phyloP scores from a whole-genome alignment of 2,113 vertebrate genomes.

The Mormoops blainvillei region DNA sequence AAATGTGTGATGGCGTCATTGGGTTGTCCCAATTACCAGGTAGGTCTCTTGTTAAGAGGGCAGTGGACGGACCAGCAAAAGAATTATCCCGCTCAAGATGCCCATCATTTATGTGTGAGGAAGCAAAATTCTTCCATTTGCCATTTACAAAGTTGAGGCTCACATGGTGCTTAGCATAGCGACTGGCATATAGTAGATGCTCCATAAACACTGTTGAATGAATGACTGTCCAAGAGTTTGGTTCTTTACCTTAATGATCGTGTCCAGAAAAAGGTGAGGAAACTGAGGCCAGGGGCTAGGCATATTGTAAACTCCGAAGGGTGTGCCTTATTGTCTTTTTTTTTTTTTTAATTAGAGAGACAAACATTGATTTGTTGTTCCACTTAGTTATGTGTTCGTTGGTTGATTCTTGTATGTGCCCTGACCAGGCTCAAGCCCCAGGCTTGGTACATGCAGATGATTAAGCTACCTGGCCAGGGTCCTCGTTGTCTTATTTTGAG shows the following conservation, averaged over 20 bases:
- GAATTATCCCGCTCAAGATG: background rate
- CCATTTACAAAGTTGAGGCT: background rate
- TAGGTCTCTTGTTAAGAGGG: background rate
- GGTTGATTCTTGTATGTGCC: too few relatives aligned
- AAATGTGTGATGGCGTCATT: background rate
- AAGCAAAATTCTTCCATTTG: background rate
- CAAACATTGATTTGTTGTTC: too few relatives aligned
- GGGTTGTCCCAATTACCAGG: background rate
- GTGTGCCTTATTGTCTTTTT: background rate
- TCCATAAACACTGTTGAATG: background rate
- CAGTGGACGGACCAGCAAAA: background rate
- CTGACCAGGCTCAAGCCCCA: too few relatives aligned
- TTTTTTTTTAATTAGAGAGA: too few relatives aligned
- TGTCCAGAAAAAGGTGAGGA: background rate
- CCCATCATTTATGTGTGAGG: background rate
- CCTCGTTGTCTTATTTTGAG: background rate
- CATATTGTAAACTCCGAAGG: background rate
- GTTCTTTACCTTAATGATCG: background rate
- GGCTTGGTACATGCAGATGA: too few relatives aligned
- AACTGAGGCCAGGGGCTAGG: background rate
- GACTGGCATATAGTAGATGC: background rate
- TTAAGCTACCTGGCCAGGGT: too few relatives aligned
- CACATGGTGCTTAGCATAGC: background rate
- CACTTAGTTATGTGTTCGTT: too few relatives aligned
- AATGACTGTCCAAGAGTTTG: background rate